phyloP scores from a whole-genome alignment of 2,888 invertebrate genomes.

The Tortrix viridana region DNA sequence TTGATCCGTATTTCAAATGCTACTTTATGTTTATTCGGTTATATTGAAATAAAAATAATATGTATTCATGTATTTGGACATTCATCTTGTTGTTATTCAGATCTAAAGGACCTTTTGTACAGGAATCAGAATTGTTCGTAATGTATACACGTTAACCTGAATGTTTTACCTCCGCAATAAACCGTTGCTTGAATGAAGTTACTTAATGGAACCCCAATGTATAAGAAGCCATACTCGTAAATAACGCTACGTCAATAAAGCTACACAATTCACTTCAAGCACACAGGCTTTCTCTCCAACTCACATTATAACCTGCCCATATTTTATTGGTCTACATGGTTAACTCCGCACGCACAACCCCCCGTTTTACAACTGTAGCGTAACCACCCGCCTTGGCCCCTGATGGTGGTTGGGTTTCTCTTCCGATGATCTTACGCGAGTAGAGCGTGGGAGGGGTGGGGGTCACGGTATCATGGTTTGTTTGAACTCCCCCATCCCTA shows the following conservation, averaged over 20 bases:
- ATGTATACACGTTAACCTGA: neutral
- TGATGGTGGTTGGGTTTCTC: constrained; percentile 19
- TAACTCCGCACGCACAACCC: constrained; percentile 50
- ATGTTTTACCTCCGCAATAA: neutral
- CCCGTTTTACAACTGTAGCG: constrained; percentile 46
- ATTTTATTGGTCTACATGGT: constrained; percentile 49
- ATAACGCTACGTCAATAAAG: constrained; percentile 37
- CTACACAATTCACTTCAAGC: constrained; percentile 41
- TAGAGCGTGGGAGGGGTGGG: constrained; percentile 28
- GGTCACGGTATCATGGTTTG: constrained; percentile 41
- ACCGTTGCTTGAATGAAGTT: constrained; percentile 9
- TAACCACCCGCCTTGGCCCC: constrained; percentile 49
- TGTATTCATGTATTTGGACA: neutral
- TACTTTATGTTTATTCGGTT: constrained; percentile 17
- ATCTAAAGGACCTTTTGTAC: neutral
- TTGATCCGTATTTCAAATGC: constrained; percentile 38
- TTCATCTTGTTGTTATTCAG: neutral
- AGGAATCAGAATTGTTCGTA: neutral
- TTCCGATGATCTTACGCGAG: constrained; percentile 1
- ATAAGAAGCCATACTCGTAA: constrained; percentile 13
- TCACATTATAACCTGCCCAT: constrained; percentile 53
- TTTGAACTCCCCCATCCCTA: constrained; percentile 28
- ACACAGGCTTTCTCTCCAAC: constrained; percentile 46
- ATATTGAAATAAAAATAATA: constrained; percentile 12
- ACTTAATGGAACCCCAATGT: constrained; percentile 1